These are phyloP conservation scores for Eupithecia pulchellata DNA, from an alignment of 2,888 invertebrate species.

Conservation along the genomic window DNA sequence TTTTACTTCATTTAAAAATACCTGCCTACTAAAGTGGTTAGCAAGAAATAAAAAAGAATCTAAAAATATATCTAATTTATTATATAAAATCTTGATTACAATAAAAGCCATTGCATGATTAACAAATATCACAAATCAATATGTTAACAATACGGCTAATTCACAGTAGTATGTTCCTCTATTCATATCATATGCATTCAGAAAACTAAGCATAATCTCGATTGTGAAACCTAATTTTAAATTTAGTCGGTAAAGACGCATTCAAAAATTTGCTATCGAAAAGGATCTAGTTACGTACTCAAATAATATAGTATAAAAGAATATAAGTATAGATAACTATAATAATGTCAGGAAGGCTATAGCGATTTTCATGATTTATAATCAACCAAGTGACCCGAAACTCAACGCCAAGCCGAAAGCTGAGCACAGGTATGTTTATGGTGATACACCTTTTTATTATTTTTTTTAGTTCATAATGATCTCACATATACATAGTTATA, in stretches of 20 bases:
- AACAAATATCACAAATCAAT: slow-evolving; percentile 67
- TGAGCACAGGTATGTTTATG: no score
- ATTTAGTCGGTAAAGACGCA: background rate
- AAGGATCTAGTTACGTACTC: background rate
- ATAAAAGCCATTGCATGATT: slow-evolving; percentile 68
- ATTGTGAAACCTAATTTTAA: slow-evolving; percentile 11
- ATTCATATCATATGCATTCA: slow-evolving; percentile 29
- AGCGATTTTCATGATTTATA: background rate
- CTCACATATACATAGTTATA: no score
- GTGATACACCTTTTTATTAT: no score
- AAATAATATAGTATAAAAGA: background rate
- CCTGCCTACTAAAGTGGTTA: background rate
- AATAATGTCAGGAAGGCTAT: background rate
- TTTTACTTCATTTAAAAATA: background rate
- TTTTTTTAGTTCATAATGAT: no score
- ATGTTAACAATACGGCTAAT: slow-evolving; percentile 50
- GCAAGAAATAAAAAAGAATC: slow-evolving; percentile 6
- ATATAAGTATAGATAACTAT: background rate
- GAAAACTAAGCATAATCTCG: slow-evolving; percentile 36
- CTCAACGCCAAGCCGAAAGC: background rate
- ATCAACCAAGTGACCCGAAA: background rate
- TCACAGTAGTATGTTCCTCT: slow-evolving; percentile 41
- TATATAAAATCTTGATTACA: slow-evolving; percentile 66
- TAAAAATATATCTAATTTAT: slow-evolving; percentile 66
- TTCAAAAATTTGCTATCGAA: background rate